Conservation (phyloP, 2,888 invertebrate species). For the Cabera pusaria region DNA sequence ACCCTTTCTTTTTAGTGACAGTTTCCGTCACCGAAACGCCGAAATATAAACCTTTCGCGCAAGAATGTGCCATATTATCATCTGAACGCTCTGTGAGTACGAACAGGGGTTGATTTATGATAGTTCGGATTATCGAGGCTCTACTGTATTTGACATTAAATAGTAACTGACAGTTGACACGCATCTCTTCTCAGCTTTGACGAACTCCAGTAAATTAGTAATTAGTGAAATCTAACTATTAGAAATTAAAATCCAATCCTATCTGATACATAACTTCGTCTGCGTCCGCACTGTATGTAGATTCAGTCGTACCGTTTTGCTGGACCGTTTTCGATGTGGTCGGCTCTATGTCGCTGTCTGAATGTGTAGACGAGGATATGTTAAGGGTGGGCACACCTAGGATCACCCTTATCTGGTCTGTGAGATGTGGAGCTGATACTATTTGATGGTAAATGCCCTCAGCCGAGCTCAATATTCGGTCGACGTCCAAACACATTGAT, state of each 20-base stretch:
- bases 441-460: constrained; percentile 97
- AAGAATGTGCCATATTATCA: too few species aligned
- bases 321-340: constrained; percentile 29
- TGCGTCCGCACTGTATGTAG: constrained; percentile 56
- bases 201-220: too few species aligned
- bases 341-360: constrained; percentile 42
- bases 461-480: constrained; percentile 91
- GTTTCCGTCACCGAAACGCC: too few species aligned
- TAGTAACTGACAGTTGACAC: too few species aligned
- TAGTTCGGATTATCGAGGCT: too few species aligned
- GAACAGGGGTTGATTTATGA: too few species aligned
- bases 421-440: constrained; percentile 86
- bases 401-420: constrained; percentile 87
- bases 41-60: too few species aligned
- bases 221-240: too few species aligned
- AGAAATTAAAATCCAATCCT: constrained; percentile 81
- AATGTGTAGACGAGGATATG: constrained; percentile 53
- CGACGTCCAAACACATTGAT: constrained; percentile 92
- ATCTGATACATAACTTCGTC: constrained; percentile 84
- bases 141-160: too few species aligned
- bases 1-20: too few species aligned
- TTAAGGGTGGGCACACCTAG: constrained; percentile 85
- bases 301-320: constrained; percentile 44
- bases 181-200: too few species aligned
- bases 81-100: too few species aligned